phyloP scores from a whole-genome alignment of 2,113 vertebrate genomes.

The Litocranius walleri region DNA sequence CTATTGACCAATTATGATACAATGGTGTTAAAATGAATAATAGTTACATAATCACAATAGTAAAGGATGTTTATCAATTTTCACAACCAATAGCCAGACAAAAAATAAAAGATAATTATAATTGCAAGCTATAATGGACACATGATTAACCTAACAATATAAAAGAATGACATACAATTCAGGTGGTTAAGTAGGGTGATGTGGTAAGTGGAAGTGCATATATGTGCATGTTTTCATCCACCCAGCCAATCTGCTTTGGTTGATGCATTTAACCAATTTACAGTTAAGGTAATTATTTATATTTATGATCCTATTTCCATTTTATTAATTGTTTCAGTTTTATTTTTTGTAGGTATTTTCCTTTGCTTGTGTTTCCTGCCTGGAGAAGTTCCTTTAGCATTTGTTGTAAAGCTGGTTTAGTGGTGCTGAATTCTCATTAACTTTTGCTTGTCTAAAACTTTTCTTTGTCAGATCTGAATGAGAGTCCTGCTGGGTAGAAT shows the following conservation, averaged over 20 bases:
- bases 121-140: neutral
- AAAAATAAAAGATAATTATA: neutral
- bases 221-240: neutral
- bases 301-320: neutral
- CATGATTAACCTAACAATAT: neutral
- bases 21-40: neutral
- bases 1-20: neutral
- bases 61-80: neutral
- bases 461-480: neutral
- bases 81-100: neutral
- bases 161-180: neutral
- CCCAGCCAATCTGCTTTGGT: neutral
- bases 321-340: neutral
- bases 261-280: neutral
- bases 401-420: neutral
- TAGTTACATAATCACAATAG: neutral
- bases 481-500: neutral
- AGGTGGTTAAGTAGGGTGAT: neutral
- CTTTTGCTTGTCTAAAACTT: neutral
- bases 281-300: neutral
- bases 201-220: neutral
- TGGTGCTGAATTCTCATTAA: neutral
- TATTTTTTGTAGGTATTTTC: neutral
- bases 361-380: neutral
- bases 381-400: neutral